phyloP scores from a whole-genome alignment of 2,113 vertebrate species.

The Tyrannus savana region DNA sequence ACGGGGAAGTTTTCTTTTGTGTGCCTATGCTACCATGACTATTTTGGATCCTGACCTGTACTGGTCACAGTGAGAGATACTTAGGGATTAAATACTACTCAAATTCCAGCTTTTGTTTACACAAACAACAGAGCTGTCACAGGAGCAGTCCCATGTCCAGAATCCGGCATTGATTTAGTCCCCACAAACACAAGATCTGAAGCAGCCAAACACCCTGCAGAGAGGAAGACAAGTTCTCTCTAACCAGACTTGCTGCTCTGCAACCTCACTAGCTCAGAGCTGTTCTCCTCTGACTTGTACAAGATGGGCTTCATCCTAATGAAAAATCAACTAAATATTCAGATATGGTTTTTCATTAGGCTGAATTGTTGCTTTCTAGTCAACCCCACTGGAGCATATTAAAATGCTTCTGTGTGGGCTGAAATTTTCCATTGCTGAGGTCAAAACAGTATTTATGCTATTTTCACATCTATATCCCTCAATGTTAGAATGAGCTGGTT shows the following conservation, averaged over 20 bases:
- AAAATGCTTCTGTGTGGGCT: not conserved
- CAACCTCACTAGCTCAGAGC: not conserved
- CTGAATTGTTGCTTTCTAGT: not conserved
- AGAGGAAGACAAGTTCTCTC: not conserved
- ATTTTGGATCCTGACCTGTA: not conserved
- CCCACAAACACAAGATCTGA: not conserved
- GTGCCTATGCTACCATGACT: not conserved
- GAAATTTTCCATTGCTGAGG: not conserved
- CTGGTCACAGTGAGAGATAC: not conserved
- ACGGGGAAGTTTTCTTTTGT: not conserved
- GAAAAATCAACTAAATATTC: not conserved
- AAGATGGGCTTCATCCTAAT: not conserved
- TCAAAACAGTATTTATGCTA: not conserved
- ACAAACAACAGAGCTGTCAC: not conserved
- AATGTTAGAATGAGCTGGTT: not conserved
- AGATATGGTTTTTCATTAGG: not conserved
- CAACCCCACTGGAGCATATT: not conserved
- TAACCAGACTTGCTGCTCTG: not conserved
- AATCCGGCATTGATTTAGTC: not conserved
- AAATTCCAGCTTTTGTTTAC: not conserved
- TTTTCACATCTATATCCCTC: not conserved
- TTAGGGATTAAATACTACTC: not conserved
- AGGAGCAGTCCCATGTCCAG: rapidly evolving
- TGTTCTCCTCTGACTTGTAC: not conserved
- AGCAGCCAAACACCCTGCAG: rapidly evolving